These are phyloP conservation scores for western clawed frog (Xenopus tropicalis) DNA, from an alignment of 2,113 vertebrate species.

Conservation along the genomic window DNA sequence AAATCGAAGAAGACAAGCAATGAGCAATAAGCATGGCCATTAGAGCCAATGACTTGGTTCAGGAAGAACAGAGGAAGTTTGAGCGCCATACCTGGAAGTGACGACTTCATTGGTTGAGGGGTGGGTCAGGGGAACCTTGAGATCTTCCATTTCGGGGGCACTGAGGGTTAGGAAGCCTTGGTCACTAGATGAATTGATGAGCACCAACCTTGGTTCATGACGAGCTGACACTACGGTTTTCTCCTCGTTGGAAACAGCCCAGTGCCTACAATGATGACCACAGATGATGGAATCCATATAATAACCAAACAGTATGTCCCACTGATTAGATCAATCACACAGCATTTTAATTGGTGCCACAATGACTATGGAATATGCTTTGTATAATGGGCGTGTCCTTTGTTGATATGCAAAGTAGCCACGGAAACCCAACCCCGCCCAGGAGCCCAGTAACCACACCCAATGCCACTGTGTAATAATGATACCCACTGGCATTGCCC, in stretches of 20 bases:
- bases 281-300: background rate
- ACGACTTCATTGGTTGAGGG: conserved; percentile 56
- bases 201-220: conserved; percentile 82
- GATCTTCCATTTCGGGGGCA: conserved; percentile 70
- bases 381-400: too few relatives aligned
- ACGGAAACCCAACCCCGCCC: too few relatives aligned
- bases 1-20: too few relatives aligned
- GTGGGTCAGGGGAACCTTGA: conserved; percentile 65
- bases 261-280: conserved; percentile 67
- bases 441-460: too few relatives aligned
- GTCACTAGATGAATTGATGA: conserved; percentile 66
- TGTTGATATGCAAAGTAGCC: too few relatives aligned
- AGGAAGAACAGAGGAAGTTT: background rate
- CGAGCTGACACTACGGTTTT: conserved; percentile 82
- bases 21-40: too few relatives aligned
- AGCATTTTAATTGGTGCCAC: background rate
- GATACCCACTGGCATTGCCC: too few relatives aligned
- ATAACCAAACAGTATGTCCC: background rate
- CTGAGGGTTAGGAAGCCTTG: conserved; percentile 57
- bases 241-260: conserved; percentile 81
- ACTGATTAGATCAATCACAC: too few relatives aligned
- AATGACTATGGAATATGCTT: background rate
- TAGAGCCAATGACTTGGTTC: background rate
- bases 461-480: too few relatives aligned
- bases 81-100: conserved; percentile 61